Evolutionary conservation across 2,113 vertebrate species (phyloP).

Genomic region (Clupea harengus): DNA sequence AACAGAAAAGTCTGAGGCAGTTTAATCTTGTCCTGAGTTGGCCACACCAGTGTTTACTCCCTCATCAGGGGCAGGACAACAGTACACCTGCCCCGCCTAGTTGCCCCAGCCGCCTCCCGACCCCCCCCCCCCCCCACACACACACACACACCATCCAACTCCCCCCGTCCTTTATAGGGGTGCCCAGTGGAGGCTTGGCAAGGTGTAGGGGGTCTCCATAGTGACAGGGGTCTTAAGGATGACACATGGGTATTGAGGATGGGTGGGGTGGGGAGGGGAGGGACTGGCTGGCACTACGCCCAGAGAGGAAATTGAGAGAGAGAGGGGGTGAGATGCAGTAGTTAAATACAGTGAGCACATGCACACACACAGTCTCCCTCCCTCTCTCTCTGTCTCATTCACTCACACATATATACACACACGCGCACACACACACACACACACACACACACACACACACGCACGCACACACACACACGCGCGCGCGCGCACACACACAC

Average conservation of each 20-base stretch:
- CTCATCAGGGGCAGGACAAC: constrained; percentile 61
- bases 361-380: constrained; percentile 40
- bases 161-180: constrained; percentile 55
- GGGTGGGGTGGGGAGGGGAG: constrained; percentile 50
- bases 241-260: constrained; percentile 58
- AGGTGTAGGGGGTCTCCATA: constrained; percentile 64
- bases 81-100: constrained; percentile 59
- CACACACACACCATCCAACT: constrained; percentile 52
- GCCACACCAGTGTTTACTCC: constrained; percentile 36
- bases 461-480: background rate
- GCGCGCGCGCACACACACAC: too few species aligned
- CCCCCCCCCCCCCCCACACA: constrained; percentile 52
- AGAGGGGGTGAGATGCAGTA: constrained; percentile 33
- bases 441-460: background rate
- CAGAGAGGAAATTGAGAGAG: constrained; percentile 27
- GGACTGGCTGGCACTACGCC: constrained; percentile 49
- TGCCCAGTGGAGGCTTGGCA: constrained; percentile 62
- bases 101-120: constrained; percentile 16
- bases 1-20: background rate
- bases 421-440: constrained; percentile 1
- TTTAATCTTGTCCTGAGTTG: background rate
- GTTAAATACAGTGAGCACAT: constrained; percentile 43
- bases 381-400: too few species aligned
- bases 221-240: constrained; percentile 66
- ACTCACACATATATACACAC: constrained; percentile 37